Base-by-base conservation (phyloP, 2,888 invertebrate species). In the Pegoplata infirma region DNA sequence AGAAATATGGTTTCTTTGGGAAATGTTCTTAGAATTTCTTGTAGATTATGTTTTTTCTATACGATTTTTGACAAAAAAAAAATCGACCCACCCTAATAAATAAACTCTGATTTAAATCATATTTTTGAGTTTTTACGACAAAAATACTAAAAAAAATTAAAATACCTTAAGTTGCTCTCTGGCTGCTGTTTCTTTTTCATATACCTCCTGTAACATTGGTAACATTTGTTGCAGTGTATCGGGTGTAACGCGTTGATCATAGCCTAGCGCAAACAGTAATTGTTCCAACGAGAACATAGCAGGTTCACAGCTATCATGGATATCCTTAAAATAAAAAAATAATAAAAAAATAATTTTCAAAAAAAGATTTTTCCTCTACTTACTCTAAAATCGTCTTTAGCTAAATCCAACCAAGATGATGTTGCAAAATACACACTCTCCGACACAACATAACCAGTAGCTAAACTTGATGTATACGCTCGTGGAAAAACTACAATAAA, bases 371-470 rank as follows among this genome's bases (percentile, higher is more conserved):
- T 7, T 21, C 12, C n/a, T 16, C 2, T 10, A 23, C 85, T 84
- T 86, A 94, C 95, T 89, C 93, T 91, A 84, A 97, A 96, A 19
- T 94, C 93, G 84, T 92, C 90, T 82, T 93, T 91, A 0, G 96
- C 94, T 3, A 92, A 91, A 59, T 92, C 91, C 0, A 98, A 90
- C 97, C 97, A 98, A 0, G 93, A 91, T 1, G 92, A 91, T 6
- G 94, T 93, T 0, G 97, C 97, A 85, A 96, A 98, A 87, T 97
- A 98, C 0, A 97, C 96, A 85, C 97, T 97, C 87, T 98, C 98
- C 0, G 97, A 96, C 0, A 97, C 93, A 0, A 94, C 93, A 86
- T 95, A 97, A 0, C 98, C 98, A 0, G 96, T 96, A 81, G 95
- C 94, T 76, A 98, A 92, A 47, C 95, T 96, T 0, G 96, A 95